Conservation (phyloP, 2,888 invertebrate genomes). For the Pediacus dermestoides region DNA sequence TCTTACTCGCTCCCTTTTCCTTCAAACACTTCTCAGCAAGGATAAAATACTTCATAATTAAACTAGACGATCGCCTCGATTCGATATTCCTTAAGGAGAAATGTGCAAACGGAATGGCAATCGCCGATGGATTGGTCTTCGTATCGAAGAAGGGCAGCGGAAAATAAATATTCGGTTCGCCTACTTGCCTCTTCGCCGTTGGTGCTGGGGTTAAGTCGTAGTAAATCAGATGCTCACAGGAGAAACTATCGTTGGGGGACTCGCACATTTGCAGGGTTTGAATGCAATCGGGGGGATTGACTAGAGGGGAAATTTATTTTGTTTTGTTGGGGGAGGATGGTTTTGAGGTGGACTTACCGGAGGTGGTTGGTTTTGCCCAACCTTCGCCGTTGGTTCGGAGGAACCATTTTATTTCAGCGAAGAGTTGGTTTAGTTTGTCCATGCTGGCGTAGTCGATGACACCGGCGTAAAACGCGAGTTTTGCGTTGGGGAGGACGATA, state of each 20-base stretch:
- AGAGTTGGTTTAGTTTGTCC: slow-evolving; percentile 55
- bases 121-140: slow-evolving; percentile 48
- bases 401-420: slow-evolving; percentile 56
- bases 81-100: slow-evolving; percentile 51
- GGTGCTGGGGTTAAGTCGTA: slow-evolving; percentile 21
- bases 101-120: slow-evolving; percentile 54
- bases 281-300: neutral
- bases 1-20: slow-evolving; percentile 42
- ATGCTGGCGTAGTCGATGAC: slow-evolving; percentile 55
- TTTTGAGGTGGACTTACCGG: too few relatives aligned
- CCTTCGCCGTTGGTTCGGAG: slow-evolving; percentile 58
- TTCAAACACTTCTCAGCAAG: slow-evolving; percentile 51
- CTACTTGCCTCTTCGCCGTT: too few relatives aligned
- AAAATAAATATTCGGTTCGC: slow-evolving; percentile 28
- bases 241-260: neutral
- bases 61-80: slow-evolving; percentile 44
- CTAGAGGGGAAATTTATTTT: neutral
- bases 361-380: slow-evolving; percentile 53
- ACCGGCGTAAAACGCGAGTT: slow-evolving; percentile 62
- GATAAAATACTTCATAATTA: slow-evolving; percentile 56
- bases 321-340: neutral
- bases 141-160: slow-evolving; percentile 62
- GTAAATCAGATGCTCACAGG: slow-evolving; percentile 6
- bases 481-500: slow-evolving; percentile 58
- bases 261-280: neutral